Evolutionary conservation across 2,888 invertebrate species (phyloP).

Genomic region (Heliconius ethilla): DNA sequence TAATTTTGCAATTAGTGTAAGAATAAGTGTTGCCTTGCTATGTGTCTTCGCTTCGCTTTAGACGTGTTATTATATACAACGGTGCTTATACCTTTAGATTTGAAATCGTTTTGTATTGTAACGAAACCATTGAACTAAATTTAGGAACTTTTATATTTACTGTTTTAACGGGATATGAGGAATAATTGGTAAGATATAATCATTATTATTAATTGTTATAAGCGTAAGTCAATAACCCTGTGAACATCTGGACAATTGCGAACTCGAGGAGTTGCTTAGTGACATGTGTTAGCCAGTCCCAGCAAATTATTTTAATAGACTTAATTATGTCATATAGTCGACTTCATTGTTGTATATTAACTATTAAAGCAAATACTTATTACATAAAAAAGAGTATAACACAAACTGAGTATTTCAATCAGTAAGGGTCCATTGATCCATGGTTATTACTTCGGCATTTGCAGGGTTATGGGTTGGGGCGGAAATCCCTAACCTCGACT

Average conservation of each 20-base stretch:
- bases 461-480: slow-evolving; percentile 57
- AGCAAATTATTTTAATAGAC: slow-evolving; percentile 42
- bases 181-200: slow-evolving; percentile 44
- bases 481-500: slow-evolving; percentile 55
- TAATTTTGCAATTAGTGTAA: slow-evolving; percentile 69
- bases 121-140: slow-evolving; percentile 24
- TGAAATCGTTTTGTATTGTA: slow-evolving; percentile 36
- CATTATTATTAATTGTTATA: slow-evolving; percentile 28
- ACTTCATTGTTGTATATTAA: neutral
- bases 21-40: slow-evolving; percentile 80
- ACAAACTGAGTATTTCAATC: neutral
- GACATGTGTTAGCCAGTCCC: slow-evolving; percentile 76
- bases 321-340: slow-evolving; percentile 24
- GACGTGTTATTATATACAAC: slow-evolving; percentile 70
- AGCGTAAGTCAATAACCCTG: slow-evolving; percentile 61
- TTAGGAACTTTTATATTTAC: slow-evolving; percentile 19
- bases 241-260: slow-evolving; percentile 71
- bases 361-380: neutral
- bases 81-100: slow-evolving; percentile 65
- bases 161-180: slow-evolving; percentile 29
- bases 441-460: slow-evolving; percentile 60
- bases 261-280: slow-evolving; percentile 63
- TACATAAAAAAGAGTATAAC: neutral
- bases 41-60: slow-evolving; percentile 80
- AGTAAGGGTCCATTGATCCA: slow-evolving; percentile 49